These are phyloP conservation scores for Plemyria rubiginata DNA, from an alignment of 2,888 invertebrate genomes.

Conservation along the genomic window DNA sequence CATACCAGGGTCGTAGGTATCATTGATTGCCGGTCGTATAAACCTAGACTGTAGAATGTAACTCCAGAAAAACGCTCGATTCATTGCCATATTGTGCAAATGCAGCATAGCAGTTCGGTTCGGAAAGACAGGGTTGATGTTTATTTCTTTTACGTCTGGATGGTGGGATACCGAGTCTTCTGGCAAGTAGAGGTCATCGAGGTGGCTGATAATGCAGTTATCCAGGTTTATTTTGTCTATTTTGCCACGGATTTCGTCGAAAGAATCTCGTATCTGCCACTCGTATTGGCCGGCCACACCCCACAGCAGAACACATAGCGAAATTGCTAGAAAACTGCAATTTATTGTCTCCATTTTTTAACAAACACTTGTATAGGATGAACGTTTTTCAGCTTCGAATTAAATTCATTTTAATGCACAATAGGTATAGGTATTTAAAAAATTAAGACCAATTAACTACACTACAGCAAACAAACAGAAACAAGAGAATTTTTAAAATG, in stretches of 20 bases:
- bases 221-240: conserved; percentile 93
- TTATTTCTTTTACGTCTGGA: conserved; percentile 96
- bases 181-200: conserved; percentile 93
- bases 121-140: conserved; percentile 96
- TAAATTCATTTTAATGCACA: conserved; percentile 35
- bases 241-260: conserved; percentile 93
- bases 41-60: conserved; percentile 96
- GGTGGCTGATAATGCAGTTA: conserved; percentile 95
- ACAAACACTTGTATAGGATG: conserved; percentile 19
- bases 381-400: conserved; percentile 17
- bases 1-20: conserved; percentile 98
- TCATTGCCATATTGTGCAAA: conserved; percentile 98
- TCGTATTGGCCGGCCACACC: conserved; percentile 94
- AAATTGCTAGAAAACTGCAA: conserved; percentile 62
- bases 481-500: conserved; percentile 21
- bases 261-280: conserved; percentile 95
- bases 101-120: conserved; percentile 97
- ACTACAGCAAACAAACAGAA: neutral
- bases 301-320: conserved; percentile 75
- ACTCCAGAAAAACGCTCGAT: conserved; percentile 97
- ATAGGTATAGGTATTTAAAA: neutral
- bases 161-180: conserved; percentile 94
- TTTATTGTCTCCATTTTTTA: conserved; percentile 70
- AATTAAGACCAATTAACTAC: neutral
- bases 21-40: conserved; percentile 94